Evolutionary conservation across 2,888 invertebrate species (phyloP), one percentile per base, ranked within the genome.

Genomic region (Drosophila kambysellisi): DNA sequence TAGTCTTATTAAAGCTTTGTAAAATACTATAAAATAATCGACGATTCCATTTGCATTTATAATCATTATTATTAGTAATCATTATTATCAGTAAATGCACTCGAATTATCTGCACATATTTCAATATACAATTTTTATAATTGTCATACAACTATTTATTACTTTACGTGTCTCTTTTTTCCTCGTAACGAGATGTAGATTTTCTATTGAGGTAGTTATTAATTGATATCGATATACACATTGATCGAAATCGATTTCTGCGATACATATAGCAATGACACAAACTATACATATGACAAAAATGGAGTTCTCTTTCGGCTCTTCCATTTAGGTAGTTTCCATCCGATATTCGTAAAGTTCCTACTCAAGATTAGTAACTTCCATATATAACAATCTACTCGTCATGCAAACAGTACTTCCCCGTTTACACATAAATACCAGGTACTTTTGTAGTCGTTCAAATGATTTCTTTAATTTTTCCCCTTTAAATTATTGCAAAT

Each of bases 401-500:
- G 6, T 7, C 15, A 46, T 20, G 4, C 20, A 7, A 12, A 20
- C 7, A n/a, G n/a, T 41, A 9, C 17, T 41, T n/a, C 4, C 41
- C 8, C 9, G 25, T 7, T 25, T 46, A 25, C 4, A 46, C 8
- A 29, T n/a, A 6, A 29, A 9, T n/a, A 4, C 8, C 41, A 46
- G 41, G 32, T 59, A 9, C 1, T 30, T 48, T 46, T 43, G 1
- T 8, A 71, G 71, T 79, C 75, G 61, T 35, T 37, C 48, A 66
- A 48, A 17, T 30, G 6, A 11, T 75, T 29, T 8, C 17, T 37
- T 60, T 69, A 8, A 51, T 54, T 53, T 35, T 54, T 66, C 17
- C 65, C 52, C 69, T 79, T 76, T 29, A 60, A 60, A 52, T 86
- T 69, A 81, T 83, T 82, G 85, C 86, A 32, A 78, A 76, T 50